phyloP scores from a whole-genome alignment of 2,113 vertebrate species.

The Pollachius pollachius region DNA sequence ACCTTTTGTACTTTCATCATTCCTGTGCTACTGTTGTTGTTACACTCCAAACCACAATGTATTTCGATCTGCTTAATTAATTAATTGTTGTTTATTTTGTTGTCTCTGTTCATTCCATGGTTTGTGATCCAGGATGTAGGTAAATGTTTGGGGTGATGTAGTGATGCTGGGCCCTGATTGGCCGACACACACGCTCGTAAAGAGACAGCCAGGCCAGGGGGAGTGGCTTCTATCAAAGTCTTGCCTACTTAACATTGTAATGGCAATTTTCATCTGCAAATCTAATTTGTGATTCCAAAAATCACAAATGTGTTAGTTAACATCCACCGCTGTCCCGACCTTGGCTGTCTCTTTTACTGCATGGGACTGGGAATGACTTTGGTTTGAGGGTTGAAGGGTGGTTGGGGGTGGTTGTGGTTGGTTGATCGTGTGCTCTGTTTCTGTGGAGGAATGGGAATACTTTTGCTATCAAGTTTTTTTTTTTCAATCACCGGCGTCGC shows the following conservation, averaged over 20 bases:
- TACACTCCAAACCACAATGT: neutral
- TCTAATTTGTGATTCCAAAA: slow-evolving; percentile 28
- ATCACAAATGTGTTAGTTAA: neutral
- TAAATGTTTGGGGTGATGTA: slow-evolving; percentile 56
- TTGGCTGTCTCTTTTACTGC: slow-evolving; percentile 42
- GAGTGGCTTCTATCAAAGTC: neutral
- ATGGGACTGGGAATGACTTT: slow-evolving; percentile 43
- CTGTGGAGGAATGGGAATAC: neutral
- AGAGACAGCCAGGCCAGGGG: slow-evolving; percentile 40
- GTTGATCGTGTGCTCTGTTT: neutral
- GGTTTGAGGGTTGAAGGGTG: slow-evolving; percentile 20
- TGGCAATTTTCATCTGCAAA: neutral
- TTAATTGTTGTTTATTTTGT: slow-evolving; percentile 4
- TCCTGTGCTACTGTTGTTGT: neutral
- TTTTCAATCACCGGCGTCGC: no score
- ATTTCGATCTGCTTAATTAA: slow-evolving; percentile 22
- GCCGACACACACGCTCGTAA: slow-evolving; percentile 22
- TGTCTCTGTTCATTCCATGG: slow-evolving; percentile 42
- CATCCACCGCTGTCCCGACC: neutral
- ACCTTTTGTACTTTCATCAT: slow-evolving; percentile 12
- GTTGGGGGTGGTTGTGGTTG: slow-evolving; percentile 3
- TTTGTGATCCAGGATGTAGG: slow-evolving; percentile 74
- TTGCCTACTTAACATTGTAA: no score
- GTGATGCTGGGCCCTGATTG: slow-evolving; percentile 7
- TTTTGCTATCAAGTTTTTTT: no score